These are phyloP conservation scores for Cephalopterus ornatus DNA, from an alignment of 2,113 vertebrate species.

Conservation along the genomic window DNA sequence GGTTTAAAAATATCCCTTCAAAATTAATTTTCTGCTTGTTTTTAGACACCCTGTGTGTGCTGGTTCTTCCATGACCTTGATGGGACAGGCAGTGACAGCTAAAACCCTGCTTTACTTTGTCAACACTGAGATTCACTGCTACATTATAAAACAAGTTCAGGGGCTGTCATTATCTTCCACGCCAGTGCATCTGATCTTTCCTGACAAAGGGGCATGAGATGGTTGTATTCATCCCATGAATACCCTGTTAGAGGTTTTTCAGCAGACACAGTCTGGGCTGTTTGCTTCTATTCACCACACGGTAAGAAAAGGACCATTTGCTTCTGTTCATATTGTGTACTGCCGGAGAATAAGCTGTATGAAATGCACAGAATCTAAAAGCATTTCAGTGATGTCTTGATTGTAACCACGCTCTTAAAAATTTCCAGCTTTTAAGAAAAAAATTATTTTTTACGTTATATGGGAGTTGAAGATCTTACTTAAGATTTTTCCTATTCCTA, in stretches of 20 bases:
- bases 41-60: neutral
- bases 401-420: neutral
- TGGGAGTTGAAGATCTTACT: neutral
- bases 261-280: neutral
- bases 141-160: conserved; percentile 15
- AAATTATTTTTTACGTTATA: neutral
- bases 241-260: conserved; percentile 12
- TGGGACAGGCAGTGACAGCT: neutral
- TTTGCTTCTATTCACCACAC: conserved; percentile 15
- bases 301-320: conserved; percentile 40
- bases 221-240: conserved; percentile 45
- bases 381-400: conserved; percentile 8
- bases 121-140: neutral
- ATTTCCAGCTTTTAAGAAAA: neutral
- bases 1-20: conserved; percentile 5
- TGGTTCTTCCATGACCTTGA: neutral
- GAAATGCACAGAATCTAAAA: neutral
- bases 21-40: conserved; percentile 3
- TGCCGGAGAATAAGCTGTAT: neutral
- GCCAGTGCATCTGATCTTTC: neutral
- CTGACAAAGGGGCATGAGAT: conserved; percentile 38
- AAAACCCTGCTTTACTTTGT: neutral
- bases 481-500: neutral
- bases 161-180: conserved; percentile 25
- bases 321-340: neutral